Evolutionary conservation across 2,888 invertebrate species (phyloP), one percentile per base, ranked within the genome.

Genomic region (Polyploca ridens): DNA sequence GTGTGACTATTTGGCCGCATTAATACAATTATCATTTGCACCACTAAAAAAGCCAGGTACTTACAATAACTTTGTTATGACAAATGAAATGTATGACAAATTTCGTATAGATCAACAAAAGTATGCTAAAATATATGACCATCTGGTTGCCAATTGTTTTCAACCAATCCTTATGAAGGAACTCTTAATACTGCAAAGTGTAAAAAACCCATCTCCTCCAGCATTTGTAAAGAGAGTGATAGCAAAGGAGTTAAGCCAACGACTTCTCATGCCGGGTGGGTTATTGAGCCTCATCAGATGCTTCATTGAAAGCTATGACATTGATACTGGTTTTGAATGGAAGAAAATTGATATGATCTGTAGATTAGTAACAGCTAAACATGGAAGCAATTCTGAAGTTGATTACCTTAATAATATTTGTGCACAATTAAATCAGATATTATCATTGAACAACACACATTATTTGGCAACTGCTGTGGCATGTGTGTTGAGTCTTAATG

Each of bases 11-110:
- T 86, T 97, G 63, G 96, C 96, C 65, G 95, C 95, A 4, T 86
- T 97, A 38, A 95, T 97, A 74, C 97, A 97, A 86, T 87, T 97
- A 62, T 91, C 95, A 35, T 95, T 95, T 90, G 96, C 96, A 49
- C 96, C 96, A 8, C 79, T 97, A 44, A 95, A 94, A 69, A 95
- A 96, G 87, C 96, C 96, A 65, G 87, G 91, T 0, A 72, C 72
- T 10, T 93, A 93, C 66, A 66, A 73, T 4, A 79, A 84, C 64
- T 89, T 95, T 83, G 77, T 78, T 62, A 96, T 96, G 95, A 95
- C 96, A 0, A 74, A 87, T 74, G 94, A 95, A 70, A 85, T 95
- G 70, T 95, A 95, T 85, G 78, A 89, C 3, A 88, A 89, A 72
- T 84, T 96, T 11, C 84, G 81, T 73, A 70, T 71, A 41, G 95